A percentile compares a stretch with the other conserved stretches of the same genome.
Evolutionary conservation across 2,797 vertebrate species (phyloP).

Genomic region (Esox masquinongy): DNA sequence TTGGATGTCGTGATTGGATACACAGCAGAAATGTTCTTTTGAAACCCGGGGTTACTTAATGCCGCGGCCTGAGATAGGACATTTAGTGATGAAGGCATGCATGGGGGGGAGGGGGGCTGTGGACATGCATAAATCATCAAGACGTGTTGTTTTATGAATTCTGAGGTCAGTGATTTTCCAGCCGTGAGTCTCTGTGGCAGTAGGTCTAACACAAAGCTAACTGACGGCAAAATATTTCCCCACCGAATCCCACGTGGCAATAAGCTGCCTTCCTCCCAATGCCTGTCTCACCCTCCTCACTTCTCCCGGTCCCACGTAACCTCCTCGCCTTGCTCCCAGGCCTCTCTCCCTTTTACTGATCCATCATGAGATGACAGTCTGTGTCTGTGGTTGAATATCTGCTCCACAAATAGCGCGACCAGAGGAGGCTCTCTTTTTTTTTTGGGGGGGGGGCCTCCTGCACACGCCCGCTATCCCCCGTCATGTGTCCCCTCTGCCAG

Average conservation of each 20-base stretch:
- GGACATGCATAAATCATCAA: neutral
- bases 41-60: neutral
- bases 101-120: neutral
- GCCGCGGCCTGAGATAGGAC: neutral
- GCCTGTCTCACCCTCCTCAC: neutral
- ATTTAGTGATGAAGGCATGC: neutral
- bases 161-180: constrained; percentile 33
- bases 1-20: neutral
- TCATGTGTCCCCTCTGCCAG: constrained; percentile 66
- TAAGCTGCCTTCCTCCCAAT: constrained; percentile 38
- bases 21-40: neutral
- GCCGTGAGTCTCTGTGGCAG: constrained; percentile 20
- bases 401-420: constrained; percentile 79
- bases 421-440: constrained; percentile 66
- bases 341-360: constrained; percentile 54
- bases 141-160: neutral
- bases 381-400: constrained; percentile 76
- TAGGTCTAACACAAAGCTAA: constrained; percentile 35
- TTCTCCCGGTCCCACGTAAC: neutral
- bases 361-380: constrained; percentile 76
- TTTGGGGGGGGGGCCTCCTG: constrained; percentile 49
- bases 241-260: constrained; percentile 56
- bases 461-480: constrained; percentile 72
- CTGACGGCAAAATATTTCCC: constrained; percentile 51
- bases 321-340: constrained; percentile 7